Conservation (phyloP, 1,140 invertebrate genomes). For the Drosophila eugracilis region DNA sequence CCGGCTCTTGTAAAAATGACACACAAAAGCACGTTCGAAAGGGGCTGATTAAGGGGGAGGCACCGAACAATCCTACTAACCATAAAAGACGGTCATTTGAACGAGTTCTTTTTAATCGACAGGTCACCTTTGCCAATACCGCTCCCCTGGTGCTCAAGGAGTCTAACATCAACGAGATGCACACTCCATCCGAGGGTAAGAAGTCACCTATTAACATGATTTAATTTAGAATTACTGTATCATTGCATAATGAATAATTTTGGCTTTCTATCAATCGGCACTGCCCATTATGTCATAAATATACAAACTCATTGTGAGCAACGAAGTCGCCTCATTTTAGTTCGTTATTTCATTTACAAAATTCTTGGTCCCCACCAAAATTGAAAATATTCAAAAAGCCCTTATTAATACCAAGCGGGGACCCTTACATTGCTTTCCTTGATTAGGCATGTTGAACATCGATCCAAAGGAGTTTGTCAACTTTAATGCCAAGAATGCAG, state of each 20-base stretch:
- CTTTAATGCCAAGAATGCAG: constrained; percentile 55
- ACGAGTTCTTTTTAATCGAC: constrained; percentile 36
- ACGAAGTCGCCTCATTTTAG: constrained; percentile 17
- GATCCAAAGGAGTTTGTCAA: constrained; percentile 91
- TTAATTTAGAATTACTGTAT: background rate
- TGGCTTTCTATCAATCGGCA: background rate
- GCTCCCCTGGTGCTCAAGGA: constrained; percentile 56
- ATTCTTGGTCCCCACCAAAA: constrained; percentile 20
- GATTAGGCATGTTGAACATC: constrained; percentile 78
- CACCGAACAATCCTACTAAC: background rate
- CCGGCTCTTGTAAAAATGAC: constrained; percentile 31
- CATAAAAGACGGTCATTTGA: constrained; percentile 21
- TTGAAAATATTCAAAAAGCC: constrained; percentile 19
- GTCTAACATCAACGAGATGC: constrained; percentile 44
- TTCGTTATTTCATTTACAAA: constrained; percentile 14
- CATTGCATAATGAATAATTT: background rate
- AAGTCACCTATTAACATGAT: background rate
- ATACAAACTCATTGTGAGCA: background rate
- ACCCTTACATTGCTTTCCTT: constrained; percentile 22
- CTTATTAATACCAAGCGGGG: background rate
- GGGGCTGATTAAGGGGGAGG: constrained; percentile 5
- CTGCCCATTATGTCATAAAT: constrained; percentile 12
- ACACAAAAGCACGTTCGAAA: constrained; percentile 39
- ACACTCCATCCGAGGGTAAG: constrained; percentile 56
- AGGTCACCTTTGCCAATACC: constrained; percentile 80